Evolutionary conservation across 2,888 invertebrate genomes (phyloP), one percentile per base, ranked within the genome.

Genomic region (Clunio marinus): DNA sequence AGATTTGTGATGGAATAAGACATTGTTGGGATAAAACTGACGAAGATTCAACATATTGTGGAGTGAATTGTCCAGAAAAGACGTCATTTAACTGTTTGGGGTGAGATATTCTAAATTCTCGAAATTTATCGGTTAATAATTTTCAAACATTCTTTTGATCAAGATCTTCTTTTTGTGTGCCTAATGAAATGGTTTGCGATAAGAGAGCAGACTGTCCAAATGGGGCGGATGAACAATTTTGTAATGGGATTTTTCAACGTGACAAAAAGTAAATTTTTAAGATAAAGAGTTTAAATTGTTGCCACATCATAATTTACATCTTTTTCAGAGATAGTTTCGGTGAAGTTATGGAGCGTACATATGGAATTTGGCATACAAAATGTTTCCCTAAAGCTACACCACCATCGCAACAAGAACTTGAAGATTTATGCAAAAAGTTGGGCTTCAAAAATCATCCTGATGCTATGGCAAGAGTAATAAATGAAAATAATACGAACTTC

Each of bases 21-120:
- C 87, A 93, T 74, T 93, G 93, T 74, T 79, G 83, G 71, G 91
- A 93, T 74, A 86, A 87, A 71, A 85, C 84, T 66, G 93, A 93
- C 73, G 93, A 93, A 75, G 83, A 83, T 70, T 85, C 86, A 0
- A 77, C 79, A 71, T 76, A 81, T 22, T 90, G 91, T 74, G 81
- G 58, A 2, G n/a, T 10, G 1, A 55, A 68, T 1, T 68, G 68
- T n/a, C 13, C 27, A n/a, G 28, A 66, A 7, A 57, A 20, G 22
- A n/a, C 60, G 58, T 27, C 58, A 8, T 68, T 68, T 17, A 68
- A 27, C 69, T 86, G 86, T 73, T 74, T 74, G 69, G 77, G 76
- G 85, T 85, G 78, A 78, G 75, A n/a, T 41, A 41, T 41, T 41
- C n/a, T 41, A 32, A 32, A n/a, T 22, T 51, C 69, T 2, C 13